Percentiles rank a stretch among this genome's conserved stretches.
phyloP scores from a whole-genome alignment of 2,797 vertebrate genomes.

The Ctenopoma kingsleyae region DNA sequence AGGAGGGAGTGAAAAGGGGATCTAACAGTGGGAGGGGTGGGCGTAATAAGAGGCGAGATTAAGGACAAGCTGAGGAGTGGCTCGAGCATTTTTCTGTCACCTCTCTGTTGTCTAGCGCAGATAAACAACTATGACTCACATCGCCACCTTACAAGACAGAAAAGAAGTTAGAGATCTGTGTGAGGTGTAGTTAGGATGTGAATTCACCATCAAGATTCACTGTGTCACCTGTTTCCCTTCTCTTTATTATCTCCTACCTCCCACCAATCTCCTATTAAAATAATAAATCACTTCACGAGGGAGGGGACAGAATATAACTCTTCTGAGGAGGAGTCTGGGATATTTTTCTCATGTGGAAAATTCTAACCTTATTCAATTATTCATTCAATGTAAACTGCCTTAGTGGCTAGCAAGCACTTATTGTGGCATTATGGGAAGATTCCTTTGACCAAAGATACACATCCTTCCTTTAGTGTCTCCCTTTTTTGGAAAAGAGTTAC shows the following conservation, averaged over 20 bases:
- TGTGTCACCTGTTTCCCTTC: conserved; percentile 72
- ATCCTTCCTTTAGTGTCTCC: conserved; percentile 56
- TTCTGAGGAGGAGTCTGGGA: conserved; percentile 53
- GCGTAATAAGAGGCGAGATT: conserved; percentile 78
- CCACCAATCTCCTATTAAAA: conserved; percentile 49
- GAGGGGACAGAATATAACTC: conserved; percentile 66
- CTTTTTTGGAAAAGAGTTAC: conserved; percentile 59
- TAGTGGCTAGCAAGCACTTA: conserved; percentile 68
- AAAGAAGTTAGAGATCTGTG: conserved; percentile 41
- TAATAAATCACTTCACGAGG: conserved; percentile 60
- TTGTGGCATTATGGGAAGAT: conserved; percentile 78
- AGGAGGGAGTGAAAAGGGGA: conserved; percentile 71
- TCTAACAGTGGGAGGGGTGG: conserved; percentile 55
- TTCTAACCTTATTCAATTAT: conserved; percentile 60
- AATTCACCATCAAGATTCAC: conserved; percentile 73
- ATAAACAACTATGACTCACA: conserved; percentile 43
- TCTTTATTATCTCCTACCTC: conserved; percentile 70
- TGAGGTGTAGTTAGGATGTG: conserved; percentile 58
- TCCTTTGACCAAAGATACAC: conserved; percentile 84
- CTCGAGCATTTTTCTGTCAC: conserved; percentile 30
- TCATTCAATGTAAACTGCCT: conserved; percentile 66
- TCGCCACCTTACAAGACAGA: conserved; percentile 50
- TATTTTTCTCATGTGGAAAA: conserved; percentile 53
- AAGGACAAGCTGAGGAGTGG: conserved; percentile 45
- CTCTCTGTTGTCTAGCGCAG: conserved; percentile 29